Conservation (phyloP, 1,140 invertebrate genomes). For the Drosophila guanche region DNA sequence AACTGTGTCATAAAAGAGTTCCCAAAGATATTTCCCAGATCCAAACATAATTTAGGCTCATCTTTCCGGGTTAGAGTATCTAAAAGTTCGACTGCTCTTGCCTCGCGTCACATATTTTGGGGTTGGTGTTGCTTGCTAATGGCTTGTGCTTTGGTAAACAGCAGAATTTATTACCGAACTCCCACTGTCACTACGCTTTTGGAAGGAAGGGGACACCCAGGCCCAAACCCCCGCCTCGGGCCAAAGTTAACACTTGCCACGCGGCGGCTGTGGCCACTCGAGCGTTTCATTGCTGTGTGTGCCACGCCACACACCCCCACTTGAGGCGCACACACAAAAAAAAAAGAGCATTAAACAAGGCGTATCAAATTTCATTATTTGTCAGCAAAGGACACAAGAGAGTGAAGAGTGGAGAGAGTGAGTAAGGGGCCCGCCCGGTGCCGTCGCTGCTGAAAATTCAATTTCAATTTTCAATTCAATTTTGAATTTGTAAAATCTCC, state of each 20-base stretch:
- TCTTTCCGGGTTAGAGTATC: no score
- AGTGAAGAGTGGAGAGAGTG: no score
- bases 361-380: constrained; percentile 84
- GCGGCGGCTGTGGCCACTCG: constrained; percentile 76
- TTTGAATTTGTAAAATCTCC: constrained; percentile 67
- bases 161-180: constrained; percentile 73
- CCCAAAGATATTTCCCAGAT: no score
- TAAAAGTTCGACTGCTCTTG: no score
- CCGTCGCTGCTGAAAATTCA: constrained; percentile 53
- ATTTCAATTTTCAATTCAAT: constrained; percentile 78
- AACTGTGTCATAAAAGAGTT: no score
- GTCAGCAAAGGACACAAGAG: constrained; percentile 41
- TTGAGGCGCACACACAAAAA: constrained; percentile 3
- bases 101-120: constrained; percentile 42
- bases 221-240: background rate
- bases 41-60: no score
- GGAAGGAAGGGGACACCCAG: background rate
- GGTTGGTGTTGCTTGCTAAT: constrained; percentile 81
- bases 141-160: constrained; percentile 82
- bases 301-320: constrained; percentile 17
- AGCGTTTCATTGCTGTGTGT: constrained; percentile 72
- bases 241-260: constrained; percentile 80
- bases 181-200: background rate
- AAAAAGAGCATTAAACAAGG: constrained; percentile 83
- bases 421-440: no score